Conservation (phyloP, 1,140 invertebrate genomes). For the Drosophila parabipectinata region DNA sequence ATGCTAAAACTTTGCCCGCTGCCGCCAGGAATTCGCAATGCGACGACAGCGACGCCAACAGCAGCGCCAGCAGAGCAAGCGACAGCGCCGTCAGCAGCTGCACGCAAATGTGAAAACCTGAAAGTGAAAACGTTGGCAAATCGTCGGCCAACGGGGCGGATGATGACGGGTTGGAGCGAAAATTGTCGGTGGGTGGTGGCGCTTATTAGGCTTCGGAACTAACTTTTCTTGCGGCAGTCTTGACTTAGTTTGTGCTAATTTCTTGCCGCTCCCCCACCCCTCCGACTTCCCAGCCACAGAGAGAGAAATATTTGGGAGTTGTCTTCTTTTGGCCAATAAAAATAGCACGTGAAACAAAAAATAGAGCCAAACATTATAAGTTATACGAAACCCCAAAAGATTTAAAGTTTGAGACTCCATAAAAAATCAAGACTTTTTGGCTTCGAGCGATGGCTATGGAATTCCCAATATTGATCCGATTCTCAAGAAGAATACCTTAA, state of each 20-base stretch:
- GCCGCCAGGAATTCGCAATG: slow-evolving; percentile 66
- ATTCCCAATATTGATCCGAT: too few relatives aligned
- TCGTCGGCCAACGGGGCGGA: slow-evolving; percentile 54
- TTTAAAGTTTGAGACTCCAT: too few relatives aligned
- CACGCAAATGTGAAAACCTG: slow-evolving; percentile 44
- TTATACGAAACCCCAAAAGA: too few relatives aligned
- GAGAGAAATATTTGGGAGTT: background rate
- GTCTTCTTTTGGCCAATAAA: background rate
- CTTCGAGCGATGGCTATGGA: too few relatives aligned
- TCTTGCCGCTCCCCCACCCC: background rate
- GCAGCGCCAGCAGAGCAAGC: background rate
- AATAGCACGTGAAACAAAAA: too few relatives aligned
- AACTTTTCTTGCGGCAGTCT: slow-evolving; percentile 48
- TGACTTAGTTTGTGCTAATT: slow-evolving; percentile 48
- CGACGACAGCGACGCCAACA: slow-evolving; percentile 50
- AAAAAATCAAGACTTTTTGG: too few relatives aligned
- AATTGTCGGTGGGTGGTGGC: slow-evolving; percentile 24
- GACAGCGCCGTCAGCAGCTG: slow-evolving; percentile 19
- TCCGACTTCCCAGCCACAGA: background rate
- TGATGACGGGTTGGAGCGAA: slow-evolving; percentile 18
- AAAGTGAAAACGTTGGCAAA: slow-evolving; percentile 65
- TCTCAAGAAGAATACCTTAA: too few relatives aligned
- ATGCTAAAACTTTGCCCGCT: slow-evolving; percentile 66
- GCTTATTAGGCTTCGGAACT: slow-evolving; percentile 46
- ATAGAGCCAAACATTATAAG: too few relatives aligned